Base-by-base conservation (phyloP, 2,888 invertebrate species). In the Parnassius orleans region DNA sequence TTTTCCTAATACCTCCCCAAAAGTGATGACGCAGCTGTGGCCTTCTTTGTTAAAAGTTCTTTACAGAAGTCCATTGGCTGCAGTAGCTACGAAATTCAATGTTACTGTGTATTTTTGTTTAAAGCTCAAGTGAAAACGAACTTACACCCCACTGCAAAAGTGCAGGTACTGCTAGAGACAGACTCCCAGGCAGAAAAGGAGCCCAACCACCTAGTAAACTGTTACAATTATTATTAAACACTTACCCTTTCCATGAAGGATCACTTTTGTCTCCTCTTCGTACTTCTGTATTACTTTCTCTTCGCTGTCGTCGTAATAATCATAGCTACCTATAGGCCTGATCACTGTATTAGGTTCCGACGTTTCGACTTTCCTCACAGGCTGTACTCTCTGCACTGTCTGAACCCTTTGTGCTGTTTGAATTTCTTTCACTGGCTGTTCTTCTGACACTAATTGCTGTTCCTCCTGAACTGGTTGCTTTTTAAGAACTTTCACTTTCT, bases 281-380 rank as follows among this genome's bases (percentile, higher is more conserved):
- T 89, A 89, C 53, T 88, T 90, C 12, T 79, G 73, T 11, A 81
- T 87, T 81, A 76, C 92, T 79, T 74, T 95, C 78, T 77, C 94
- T 63, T 93, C 93, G 19, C 92, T 93, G 65, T 95, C 95, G 69
- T 95, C 95, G 71, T 95, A 95, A 70, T 95, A 94, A 71, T 96
- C 95, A 72, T 95, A 95, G 73, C 94, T 93, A 19, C 77, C 78
- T 2, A 87, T 81, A 0, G 90, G 89, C 56, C 72, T 78, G 69
- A 77, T 80, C 0, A 78, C 80, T 70, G 74, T 81, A 57, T 77
- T 80, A 0, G 80, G 75, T 12, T 71, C 73, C 9, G 68, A 65
- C 54, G 76, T 79, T 42, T 63, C 61, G n/a, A 70, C 64, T 61
- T 73, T 72, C 60, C 73, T 71, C 62, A 72, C 68, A 24, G 72